A percentile compares a stretch with the other conserved stretches of the same genome.
These are phyloP conservation scores for Myodes glareolus DNA, from an alignment of 2,113 vertebrate genomes.

Conservation along the genomic window DNA sequence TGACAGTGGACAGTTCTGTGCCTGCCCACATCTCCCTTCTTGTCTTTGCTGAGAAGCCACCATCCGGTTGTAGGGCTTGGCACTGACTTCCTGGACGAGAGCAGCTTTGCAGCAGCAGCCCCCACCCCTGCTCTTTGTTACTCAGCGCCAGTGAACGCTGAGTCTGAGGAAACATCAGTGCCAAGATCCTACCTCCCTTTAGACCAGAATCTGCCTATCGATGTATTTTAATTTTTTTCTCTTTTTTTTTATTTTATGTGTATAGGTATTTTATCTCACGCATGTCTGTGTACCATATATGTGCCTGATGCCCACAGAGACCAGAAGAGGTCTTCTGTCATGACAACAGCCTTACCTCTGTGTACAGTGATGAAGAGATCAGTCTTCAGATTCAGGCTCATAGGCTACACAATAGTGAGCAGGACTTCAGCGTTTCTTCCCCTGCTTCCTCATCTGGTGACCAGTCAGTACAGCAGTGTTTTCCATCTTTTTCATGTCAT, in stretches of 20 bases:
- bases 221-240: neutral
- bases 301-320: neutral
- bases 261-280: neutral
- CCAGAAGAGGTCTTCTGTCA: neutral
- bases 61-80: fast-evolving
- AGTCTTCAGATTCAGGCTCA: neutral
- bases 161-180: neutral
- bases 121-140: neutral
- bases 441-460: neutral
- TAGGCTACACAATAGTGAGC: fast-evolving
- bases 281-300: neutral
- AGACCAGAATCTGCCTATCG: neutral
- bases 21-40: neutral
- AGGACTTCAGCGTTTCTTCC: neutral
- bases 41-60: neutral
- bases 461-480: neutral
- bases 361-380: neutral
- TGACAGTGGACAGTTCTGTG: neutral
- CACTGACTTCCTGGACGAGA: neutral
- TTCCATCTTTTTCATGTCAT: neutral
- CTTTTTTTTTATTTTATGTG: neutral
- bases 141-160: neutral
- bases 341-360: neutral
- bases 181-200: neutral
- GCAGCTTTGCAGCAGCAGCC: neutral